Evolutionary conservation across 2,113 vertebrate species (phyloP), one percentile per base, ranked within the genome.

Genomic region (Caloenas nicobarica): DNA sequence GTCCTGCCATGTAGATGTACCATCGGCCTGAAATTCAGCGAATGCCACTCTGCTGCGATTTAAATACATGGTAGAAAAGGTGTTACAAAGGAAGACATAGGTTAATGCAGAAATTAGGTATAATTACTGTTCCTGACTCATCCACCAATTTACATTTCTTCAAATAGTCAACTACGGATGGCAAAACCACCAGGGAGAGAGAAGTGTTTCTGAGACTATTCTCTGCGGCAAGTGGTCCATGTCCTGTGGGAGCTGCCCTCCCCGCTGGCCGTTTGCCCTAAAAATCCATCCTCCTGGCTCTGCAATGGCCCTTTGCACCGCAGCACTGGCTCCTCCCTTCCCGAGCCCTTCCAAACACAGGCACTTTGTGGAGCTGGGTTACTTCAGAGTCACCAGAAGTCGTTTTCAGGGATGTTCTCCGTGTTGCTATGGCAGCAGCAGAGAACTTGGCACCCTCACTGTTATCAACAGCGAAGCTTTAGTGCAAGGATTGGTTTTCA

Each of bases 1-100:
- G 1, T 48, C 50, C 10, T 3, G 2, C 8, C 1, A 13, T 4
- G 31, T 4, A 3, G 71, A 4, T 31, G 5, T 1, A 10, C 10
- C 22, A 4, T 44, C 17, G 19, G 36, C 76, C 79, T 65, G 79
- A 28, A 40, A 10, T 25, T 26, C 26, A 10, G 5, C 1, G 0
- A 5, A 19, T 74, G 51, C 65, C 28, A 1, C 61, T 60, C 51
- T 36, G 19, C 58, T 61, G 54, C 31, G 16, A 0, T 13, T 38
- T 10, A 12, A 31, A 10, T 8, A 5, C 4, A 4, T 7, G 13
- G 18, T 2, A 46, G 58, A 16, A 46, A 40, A 51, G 62, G 24
- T 57, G 48, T 34, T 44, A 31, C 42, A 16, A 50, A 56, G 77
- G 22, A 42, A 66, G 16, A 4, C 21, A 23, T 2, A 21, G 54